These are phyloP conservation scores for Macrocentrus cingulum DNA, from an alignment of 1,140 invertebrate genomes.

Conservation along the genomic window DNA sequence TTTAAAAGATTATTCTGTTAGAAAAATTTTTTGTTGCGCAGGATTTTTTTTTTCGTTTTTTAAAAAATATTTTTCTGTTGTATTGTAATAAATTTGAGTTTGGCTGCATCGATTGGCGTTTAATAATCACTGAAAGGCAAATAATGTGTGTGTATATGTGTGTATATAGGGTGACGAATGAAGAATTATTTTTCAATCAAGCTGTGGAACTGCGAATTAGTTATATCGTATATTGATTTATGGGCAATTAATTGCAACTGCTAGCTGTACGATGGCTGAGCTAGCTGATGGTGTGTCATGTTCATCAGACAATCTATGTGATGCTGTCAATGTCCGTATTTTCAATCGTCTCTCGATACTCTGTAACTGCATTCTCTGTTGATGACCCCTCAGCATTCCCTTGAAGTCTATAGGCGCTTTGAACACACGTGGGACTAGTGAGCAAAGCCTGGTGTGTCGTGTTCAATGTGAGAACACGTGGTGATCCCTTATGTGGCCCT, in stretches of 20 bases:
- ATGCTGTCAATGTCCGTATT: neutral
- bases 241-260: neutral
- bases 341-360: neutral
- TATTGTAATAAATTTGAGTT: too few species aligned
- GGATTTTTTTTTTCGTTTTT: too few species aligned
- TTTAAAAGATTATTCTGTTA: too few species aligned
- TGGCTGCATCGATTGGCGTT: too few species aligned
- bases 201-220: neutral
- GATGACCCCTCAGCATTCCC: conserved; percentile 6
- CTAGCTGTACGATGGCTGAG: conserved; percentile 41
- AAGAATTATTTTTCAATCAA: too few species aligned
- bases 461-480: conserved; percentile 9
- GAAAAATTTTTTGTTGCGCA: too few species aligned
- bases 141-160: too few species aligned
- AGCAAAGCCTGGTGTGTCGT: conserved; percentile 16
- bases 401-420: conserved; percentile 12
- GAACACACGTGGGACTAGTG: neutral
- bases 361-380: neutral
- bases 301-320: conserved; percentile 41
- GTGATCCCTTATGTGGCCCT: conserved; percentile 13
- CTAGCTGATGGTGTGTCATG: conserved; percentile 42
- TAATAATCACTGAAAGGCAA: too few species aligned
- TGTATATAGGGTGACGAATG: too few species aligned
- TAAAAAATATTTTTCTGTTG: too few species aligned
- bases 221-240: neutral